Conservation (phyloP, 2,888 invertebrate genomes). For the Orthosia gothica region DNA sequence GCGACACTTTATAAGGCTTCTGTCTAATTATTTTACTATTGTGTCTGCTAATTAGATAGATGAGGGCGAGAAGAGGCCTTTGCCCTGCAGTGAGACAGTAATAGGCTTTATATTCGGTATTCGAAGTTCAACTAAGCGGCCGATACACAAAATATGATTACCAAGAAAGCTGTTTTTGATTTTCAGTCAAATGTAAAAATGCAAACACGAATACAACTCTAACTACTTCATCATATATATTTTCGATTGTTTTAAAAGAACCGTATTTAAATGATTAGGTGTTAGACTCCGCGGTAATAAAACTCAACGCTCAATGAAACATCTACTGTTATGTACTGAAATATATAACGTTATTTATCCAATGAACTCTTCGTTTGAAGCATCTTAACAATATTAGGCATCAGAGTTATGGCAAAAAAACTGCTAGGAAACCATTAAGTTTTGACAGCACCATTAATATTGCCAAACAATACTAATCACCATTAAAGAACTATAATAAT, state of each 20-base stretch:
- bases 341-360: constrained; percentile 3
- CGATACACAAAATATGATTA: background rate
- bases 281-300: constrained; percentile 20
- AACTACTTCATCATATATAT: background rate
- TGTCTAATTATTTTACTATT: too few species aligned
- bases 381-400: background rate
- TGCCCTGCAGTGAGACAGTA: too few species aligned
- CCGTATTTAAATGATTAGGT: constrained; percentile 27
- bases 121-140: background rate
- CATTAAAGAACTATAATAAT: constrained; percentile 18
- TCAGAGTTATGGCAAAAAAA: constrained; percentile 1
- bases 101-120: too few species aligned
- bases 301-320: constrained; percentile 20
- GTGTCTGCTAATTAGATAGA: too few species aligned
- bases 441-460: constrained; percentile 29
- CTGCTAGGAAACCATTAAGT: constrained; percentile 7
- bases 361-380: background rate
- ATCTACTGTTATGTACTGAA: background rate
- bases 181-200: background rate
- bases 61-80: too few species aligned
- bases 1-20: too few species aligned
- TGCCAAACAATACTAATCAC: constrained; percentile 20
- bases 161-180: background rate
- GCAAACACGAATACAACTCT: too few species aligned
- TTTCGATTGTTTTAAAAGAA: constrained; percentile 15